phyloP scores from a whole-genome alignment of 35 echinoderm and acorn worm genomes.

The Heliocidaris erythrogramma region DNA sequence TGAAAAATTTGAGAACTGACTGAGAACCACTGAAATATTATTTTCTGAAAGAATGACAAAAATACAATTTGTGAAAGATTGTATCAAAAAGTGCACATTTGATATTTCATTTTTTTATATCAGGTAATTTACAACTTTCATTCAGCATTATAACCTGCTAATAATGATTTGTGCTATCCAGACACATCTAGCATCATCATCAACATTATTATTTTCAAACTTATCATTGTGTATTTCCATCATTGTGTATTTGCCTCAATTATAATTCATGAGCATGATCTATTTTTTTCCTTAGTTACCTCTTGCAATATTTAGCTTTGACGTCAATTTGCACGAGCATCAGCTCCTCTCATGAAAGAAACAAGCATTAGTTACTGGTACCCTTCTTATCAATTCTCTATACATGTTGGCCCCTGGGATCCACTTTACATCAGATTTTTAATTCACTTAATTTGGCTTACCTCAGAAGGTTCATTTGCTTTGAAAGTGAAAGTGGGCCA shows the following conservation, averaged over 20 bases:
- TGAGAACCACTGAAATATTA: too few relatives aligned
- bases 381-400: neutral
- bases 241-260: too few relatives aligned
- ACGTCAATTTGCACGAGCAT: neutral
- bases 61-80: too few relatives aligned
- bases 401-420: neutral
- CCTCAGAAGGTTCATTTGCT: neutral
- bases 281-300: neutral
- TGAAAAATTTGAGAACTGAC: too few relatives aligned
- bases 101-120: too few relatives aligned
- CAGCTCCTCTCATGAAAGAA: neutral
- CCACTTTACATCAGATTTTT: neutral
- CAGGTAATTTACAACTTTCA: too few relatives aligned
- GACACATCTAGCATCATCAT: neutral
- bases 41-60: too few relatives aligned
- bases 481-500: neutral
- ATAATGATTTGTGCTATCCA: too few relatives aligned
- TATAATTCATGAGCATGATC: neutral
- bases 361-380: neutral
- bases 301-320: neutral
- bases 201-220: neutral
- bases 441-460: conserved; percentile 12
- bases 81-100: too few relatives aligned
- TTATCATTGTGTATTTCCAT: neutral
- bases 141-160: too few relatives aligned